Conservation (phyloP, 2,888 invertebrate genomes). For the Sinopyrophorus schimmeli region DNA sequence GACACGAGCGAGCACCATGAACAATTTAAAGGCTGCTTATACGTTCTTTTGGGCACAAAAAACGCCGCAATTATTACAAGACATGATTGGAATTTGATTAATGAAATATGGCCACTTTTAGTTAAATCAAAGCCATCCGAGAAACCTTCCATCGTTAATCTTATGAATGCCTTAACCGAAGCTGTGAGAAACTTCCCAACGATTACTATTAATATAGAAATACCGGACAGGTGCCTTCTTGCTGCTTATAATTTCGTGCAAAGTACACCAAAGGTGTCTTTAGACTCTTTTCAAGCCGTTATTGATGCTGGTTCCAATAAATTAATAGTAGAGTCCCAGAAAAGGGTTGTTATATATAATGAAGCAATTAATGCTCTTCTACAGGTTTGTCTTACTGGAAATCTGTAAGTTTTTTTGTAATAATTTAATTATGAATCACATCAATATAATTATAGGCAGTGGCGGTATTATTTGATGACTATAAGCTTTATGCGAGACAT, state of each 20-base stretch:
- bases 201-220: slow-evolving; percentile 62
- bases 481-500: slow-evolving; percentile 73
- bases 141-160: slow-evolving; percentile 76
- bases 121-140: slow-evolving; percentile 80
- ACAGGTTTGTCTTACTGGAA: slow-evolving; percentile 60
- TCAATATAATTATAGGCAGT: slow-evolving; percentile 71
- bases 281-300: slow-evolving; percentile 52
- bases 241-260: slow-evolving; percentile 58
- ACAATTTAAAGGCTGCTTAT: slow-evolving; percentile 77
- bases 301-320: slow-evolving; percentile 50
- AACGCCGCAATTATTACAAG: slow-evolving; percentile 67
- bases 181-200: slow-evolving; percentile 65
- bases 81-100: slow-evolving; percentile 75
- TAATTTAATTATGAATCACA: no score
- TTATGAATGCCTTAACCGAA: slow-evolving; percentile 62
- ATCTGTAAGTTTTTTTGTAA: slow-evolving; percentile 51
- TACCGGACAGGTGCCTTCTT: slow-evolving; percentile 59
- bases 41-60: slow-evolving; percentile 72
- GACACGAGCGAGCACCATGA: slow-evolving; percentile 68
- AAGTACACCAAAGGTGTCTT: slow-evolving; percentile 50
- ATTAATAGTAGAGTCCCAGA: slow-evolving; percentile 53
- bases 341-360: slow-evolving; percentile 59
- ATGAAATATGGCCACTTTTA: slow-evolving; percentile 77
- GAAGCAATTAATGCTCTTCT: slow-evolving; percentile 58
- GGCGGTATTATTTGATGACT: slow-evolving; percentile 79